Percentiles rank a stretch among this genome's conserved stretches.
phyloP scores from a whole-genome alignment of 1,140 invertebrate genomes.

The Micrasema longulum region DNA sequence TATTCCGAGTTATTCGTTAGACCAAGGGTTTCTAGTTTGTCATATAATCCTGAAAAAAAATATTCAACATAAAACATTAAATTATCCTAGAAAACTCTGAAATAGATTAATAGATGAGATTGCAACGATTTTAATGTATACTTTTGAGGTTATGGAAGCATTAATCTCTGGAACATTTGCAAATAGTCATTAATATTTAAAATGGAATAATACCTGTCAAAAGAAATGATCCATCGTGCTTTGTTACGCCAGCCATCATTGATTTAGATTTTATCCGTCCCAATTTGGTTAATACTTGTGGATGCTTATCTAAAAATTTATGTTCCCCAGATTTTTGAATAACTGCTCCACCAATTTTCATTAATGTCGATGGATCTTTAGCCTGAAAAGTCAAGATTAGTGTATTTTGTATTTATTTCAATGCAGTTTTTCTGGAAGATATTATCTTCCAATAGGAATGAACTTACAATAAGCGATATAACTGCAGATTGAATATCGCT shows the following conservation, averaged over 20 bases:
- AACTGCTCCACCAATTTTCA: conserved; percentile 19
- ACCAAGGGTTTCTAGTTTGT: too few relatives aligned
- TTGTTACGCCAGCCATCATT: conserved; percentile 46
- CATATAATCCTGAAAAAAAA: too few relatives aligned
- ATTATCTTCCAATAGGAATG: not conserved
- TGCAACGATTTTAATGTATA: not conserved
- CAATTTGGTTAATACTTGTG: not conserved
- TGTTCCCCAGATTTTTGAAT: conserved; percentile 40
- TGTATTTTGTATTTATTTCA: not conserved
- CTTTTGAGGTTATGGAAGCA: too few relatives aligned
- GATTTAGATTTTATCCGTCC: conserved; percentile 37
- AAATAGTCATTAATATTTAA: too few relatives aligned
- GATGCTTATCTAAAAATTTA: conserved; percentile 35
- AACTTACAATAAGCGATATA: conserved; percentile 5
- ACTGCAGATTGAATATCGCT: conserved; percentile 31
- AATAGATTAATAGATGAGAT: too few relatives aligned
- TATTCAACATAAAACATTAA: too few relatives aligned
- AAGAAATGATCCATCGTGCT: conserved; percentile 51
- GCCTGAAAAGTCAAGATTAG: too few relatives aligned
- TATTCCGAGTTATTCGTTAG: too few relatives aligned
- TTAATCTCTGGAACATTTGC: too few relatives aligned
- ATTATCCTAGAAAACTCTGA: too few relatives aligned
- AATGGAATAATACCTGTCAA: too few relatives aligned
- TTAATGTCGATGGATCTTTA: not conserved
- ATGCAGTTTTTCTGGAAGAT: too few relatives aligned